These are phyloP conservation scores for Varecia variegata DNA, from an alignment of 2,797 vertebrate genomes.

Conservation along the genomic window DNA sequence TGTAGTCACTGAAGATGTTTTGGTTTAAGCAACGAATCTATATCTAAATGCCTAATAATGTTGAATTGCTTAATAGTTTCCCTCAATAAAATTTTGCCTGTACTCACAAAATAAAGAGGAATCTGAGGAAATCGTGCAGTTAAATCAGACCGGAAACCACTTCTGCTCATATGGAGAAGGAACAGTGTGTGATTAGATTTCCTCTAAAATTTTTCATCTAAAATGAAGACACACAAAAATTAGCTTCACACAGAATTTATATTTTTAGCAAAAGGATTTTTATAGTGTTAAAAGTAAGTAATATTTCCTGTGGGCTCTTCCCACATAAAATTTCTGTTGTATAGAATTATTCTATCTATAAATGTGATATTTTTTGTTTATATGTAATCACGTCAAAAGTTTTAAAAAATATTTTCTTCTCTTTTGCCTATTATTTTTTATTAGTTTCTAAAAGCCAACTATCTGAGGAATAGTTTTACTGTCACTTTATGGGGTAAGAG, in stretches of 20 bases:
- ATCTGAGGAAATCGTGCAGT: not conserved
- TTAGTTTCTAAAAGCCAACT: not conserved
- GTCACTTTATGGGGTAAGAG: not conserved
- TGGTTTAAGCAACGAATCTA: slow-evolving; percentile 9
- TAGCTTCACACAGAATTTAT: slow-evolving; percentile 9
- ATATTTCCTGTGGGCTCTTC: not conserved
- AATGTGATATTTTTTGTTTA: slow-evolving; percentile 20
- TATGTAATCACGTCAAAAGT: not conserved
- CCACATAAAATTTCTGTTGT: not conserved
- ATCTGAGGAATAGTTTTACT: not conserved
- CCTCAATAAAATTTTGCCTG: not conserved
- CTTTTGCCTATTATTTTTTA: not conserved
- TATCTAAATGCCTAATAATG: not conserved
- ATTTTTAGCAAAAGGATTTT: slow-evolving; percentile 25
- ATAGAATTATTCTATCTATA: not conserved
- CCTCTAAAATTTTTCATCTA: not conserved
- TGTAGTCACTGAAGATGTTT: slow-evolving; percentile 26
- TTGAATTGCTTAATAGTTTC: slow-evolving; percentile 3
- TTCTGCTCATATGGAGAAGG: not conserved
- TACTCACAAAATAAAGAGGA: not conserved
- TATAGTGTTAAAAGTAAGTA: slow-evolving; percentile 37
- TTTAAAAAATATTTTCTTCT: slow-evolving; percentile 28
- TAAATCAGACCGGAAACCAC: slow-evolving; percentile 17
- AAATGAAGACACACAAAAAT: not conserved
- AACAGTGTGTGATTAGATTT: not conserved